phyloP scores from a whole-genome alignment of 1,140 invertebrate genomes.

The Latrodectus geometricus region DNA sequence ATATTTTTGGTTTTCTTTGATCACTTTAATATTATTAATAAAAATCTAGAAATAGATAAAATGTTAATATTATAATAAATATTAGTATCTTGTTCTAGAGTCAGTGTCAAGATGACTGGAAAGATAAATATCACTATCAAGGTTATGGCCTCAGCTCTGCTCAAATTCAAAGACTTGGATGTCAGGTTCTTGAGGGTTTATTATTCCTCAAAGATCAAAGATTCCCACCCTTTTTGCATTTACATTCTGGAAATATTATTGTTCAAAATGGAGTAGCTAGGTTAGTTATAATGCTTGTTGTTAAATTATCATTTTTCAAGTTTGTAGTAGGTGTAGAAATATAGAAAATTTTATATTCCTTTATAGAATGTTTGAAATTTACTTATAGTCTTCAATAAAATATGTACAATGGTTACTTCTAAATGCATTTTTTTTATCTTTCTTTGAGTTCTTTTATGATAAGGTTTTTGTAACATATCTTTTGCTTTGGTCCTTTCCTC shows the following conservation, averaged over 20 bases:
- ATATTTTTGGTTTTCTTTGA: too few species aligned
- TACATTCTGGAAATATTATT: constrained; percentile 91
- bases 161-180: constrained; percentile 85
- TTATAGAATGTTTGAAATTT: too few species aligned
- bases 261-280: constrained; percentile 84
- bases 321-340: too few species aligned
- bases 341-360: too few species aligned
- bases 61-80: not conserved
- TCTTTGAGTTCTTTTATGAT: too few species aligned
- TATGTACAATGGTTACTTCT: too few species aligned
- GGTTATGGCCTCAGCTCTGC: constrained; percentile 77
- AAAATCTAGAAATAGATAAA: not conserved
- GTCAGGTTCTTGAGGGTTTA: constrained; percentile 85
- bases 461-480: too few species aligned
- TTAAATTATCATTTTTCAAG: too few species aligned
- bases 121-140: constrained; percentile 77
- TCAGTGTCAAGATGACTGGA: constrained; percentile 79
- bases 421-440: too few species aligned
- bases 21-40: too few species aligned
- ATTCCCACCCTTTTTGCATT: constrained; percentile 85
- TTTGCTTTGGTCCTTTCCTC: too few species aligned
- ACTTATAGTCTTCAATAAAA: too few species aligned
- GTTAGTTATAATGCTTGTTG: not conserved
- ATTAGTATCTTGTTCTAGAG: constrained; percentile 67
- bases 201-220: constrained; percentile 87